Evolutionary conservation across 1,140 invertebrate species (phyloP).

Genomic region (Triops longicaudatus): DNA sequence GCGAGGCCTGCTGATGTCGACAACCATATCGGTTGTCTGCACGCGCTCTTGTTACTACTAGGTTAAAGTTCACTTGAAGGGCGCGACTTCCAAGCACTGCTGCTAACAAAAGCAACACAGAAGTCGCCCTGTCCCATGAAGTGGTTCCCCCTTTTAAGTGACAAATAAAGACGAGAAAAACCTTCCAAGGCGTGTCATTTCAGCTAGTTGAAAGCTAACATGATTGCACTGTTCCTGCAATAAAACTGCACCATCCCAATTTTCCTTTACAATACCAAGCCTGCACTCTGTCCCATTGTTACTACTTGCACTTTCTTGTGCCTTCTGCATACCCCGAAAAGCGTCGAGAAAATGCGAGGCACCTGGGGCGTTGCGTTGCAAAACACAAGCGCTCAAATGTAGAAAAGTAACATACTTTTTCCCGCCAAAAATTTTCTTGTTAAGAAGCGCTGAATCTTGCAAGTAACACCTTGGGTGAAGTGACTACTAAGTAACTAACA

Average conservation of each 20-base stretch:
- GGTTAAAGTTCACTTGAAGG: not conserved
- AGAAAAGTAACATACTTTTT: not conserved
- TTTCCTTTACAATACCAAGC: not conserved
- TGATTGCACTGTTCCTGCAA: not conserved
- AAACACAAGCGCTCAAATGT: too few species aligned
- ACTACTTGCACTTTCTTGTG: too few species aligned
- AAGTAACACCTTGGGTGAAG: not conserved
- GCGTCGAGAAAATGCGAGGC: too few species aligned
- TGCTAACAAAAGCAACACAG: not conserved
- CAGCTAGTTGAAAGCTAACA: constrained; percentile 11
- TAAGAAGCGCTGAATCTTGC: not conserved
- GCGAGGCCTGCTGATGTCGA: not conserved
- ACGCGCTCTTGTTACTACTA: constrained; percentile 3
- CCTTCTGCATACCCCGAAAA: too few species aligned
- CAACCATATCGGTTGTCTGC: not conserved
- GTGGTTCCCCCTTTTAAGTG: not conserved
- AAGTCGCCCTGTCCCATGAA: not conserved
- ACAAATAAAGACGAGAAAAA: not conserved
- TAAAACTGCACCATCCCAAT: not conserved
- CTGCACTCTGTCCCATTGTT: not conserved
- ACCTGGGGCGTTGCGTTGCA: too few species aligned
- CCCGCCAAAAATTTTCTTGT: not conserved
- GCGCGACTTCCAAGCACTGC: not conserved
- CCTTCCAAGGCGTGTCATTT: not conserved
- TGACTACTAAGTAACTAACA: not conserved